A percentile compares a stretch with the other conserved stretches of the same genome.
These are phyloP conservation scores for Stramonita haemastoma DNA, from an alignment of 2,888 invertebrate species.

Conservation along the genomic window DNA sequence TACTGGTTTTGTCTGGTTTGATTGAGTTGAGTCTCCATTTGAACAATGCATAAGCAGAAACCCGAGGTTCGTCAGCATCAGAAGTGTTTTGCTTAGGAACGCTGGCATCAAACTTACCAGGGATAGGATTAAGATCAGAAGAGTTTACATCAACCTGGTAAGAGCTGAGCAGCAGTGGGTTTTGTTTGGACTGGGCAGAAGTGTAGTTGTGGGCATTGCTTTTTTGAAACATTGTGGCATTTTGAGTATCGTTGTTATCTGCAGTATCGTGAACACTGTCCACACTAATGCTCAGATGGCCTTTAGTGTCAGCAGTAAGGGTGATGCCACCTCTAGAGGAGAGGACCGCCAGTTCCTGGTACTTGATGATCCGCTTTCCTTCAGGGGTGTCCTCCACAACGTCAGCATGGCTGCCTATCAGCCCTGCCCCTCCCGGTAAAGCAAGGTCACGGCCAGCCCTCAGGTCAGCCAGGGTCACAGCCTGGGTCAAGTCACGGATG, in stretches of 20 bases:
- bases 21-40: too few species aligned
- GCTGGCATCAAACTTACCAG: neutral
- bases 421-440: neutral
- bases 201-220: neutral
- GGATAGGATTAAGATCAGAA: neutral
- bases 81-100: neutral
- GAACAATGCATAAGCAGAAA: too few species aligned
- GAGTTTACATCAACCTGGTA: neutral
- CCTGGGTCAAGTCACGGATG: neutral
- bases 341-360: neutral
- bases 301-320: constrained; percentile 17
- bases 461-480: neutral
- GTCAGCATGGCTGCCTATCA: neutral
- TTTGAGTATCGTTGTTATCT: neutral
- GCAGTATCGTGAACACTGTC: neutral
- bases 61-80: too few species aligned
- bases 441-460: neutral
- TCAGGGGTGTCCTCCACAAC: neutral
- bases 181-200: neutral
- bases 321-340: constrained; percentile 23
- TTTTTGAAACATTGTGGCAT: neutral
- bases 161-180: neutral
- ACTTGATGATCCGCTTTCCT: neutral
- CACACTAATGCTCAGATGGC: neutral
- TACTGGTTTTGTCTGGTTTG: neutral